Evolutionary conservation across 2,888 invertebrate species (phyloP).

Genomic region (Anarsia innoxiella): DNA sequence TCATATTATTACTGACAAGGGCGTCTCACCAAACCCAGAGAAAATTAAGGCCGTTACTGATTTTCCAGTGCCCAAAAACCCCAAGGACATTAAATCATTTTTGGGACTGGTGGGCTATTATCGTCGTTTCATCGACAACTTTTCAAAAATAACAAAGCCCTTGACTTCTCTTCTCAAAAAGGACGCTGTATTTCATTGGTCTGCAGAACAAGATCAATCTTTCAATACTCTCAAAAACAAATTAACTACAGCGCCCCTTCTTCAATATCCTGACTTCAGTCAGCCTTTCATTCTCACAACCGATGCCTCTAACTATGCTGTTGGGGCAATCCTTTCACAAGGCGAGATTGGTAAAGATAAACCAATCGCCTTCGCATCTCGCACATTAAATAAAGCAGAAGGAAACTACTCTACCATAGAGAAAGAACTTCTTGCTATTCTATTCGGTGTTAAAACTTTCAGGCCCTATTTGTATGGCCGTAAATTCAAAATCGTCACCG

Average conservation of each 20-base stretch:
- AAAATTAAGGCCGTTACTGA: too few species aligned
- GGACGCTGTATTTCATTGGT: too few species aligned
- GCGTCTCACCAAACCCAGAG: too few species aligned
- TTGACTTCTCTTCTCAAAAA: too few species aligned
- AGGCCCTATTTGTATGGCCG: conserved; percentile 16
- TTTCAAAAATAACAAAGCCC: too few species aligned
- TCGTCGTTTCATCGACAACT: too few species aligned
- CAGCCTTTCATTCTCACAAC: conserved; percentile 27
- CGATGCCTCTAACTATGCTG: conserved; percentile 24
- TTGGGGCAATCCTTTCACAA: conserved; percentile 20
- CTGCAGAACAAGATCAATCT: too few species aligned
- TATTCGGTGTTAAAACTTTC: conserved; percentile 17
- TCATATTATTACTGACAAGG: too few species aligned
- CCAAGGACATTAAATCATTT: too few species aligned
- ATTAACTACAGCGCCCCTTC: conserved; percentile 20
- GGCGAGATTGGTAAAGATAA: background rate
- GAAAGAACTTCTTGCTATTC: conserved; percentile 6
- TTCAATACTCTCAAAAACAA: conserved; percentile 21
- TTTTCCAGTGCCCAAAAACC: too few species aligned
- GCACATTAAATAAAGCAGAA: conserved; percentile 25
- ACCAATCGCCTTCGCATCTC: conserved; percentile 21
- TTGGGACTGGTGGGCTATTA: too few species aligned
- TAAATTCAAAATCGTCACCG: conserved; percentile 14
- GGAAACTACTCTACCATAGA: conserved; percentile 19
- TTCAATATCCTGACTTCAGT: conserved; percentile 23